phyloP scores from a whole-genome alignment of 2,888 invertebrate species.

The Cryptocephalus primarius region DNA sequence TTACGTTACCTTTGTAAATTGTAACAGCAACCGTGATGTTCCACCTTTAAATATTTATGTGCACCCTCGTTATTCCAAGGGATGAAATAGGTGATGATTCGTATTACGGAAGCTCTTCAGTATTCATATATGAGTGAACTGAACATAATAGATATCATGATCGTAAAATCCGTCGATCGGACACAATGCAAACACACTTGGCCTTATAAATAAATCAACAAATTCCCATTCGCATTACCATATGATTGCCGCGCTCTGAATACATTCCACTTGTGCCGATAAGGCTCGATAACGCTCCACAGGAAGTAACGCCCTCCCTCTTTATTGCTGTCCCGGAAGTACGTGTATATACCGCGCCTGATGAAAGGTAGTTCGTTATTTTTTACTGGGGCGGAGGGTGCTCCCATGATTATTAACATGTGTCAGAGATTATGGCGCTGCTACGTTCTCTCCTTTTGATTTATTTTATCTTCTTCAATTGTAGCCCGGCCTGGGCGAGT shows the following conservation, averaged over 20 bases:
- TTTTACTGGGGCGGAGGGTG: slow-evolving; percentile 25
- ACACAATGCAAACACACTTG: slow-evolving; percentile 15
- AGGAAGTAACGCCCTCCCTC: slow-evolving; percentile 28
- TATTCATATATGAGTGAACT: too few relatives aligned
- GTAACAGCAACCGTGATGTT: too few relatives aligned
- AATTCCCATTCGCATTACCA: slow-evolving; percentile 27
- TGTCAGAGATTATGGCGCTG: slow-evolving; percentile 18
- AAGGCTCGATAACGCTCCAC: slow-evolving; percentile 27
- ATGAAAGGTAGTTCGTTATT: slow-evolving; percentile 32
- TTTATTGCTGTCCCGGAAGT: slow-evolving; percentile 29
- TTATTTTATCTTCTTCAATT: slow-evolving; percentile 23
- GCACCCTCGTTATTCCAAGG: too few relatives aligned
- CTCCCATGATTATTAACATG: slow-evolving; percentile 25
- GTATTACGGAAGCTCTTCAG: too few relatives aligned
- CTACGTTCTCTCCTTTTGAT: slow-evolving; percentile 17
- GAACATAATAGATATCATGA: too few relatives aligned
- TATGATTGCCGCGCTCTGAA: slow-evolving; percentile 31
- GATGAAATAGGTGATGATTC: too few relatives aligned
- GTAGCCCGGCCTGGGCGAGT: slow-evolving; percentile 16
- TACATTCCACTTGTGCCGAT: slow-evolving; percentile 29
- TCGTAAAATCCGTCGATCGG: slow-evolving; percentile 5
- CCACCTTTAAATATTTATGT: too few relatives aligned
- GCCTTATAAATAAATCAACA: slow-evolving; percentile 31
- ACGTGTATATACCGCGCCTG: slow-evolving; percentile 29
- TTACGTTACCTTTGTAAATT: too few relatives aligned